Conservation (phyloP, 2,797 vertebrate species). For the Anguilla marmorata region DNA sequence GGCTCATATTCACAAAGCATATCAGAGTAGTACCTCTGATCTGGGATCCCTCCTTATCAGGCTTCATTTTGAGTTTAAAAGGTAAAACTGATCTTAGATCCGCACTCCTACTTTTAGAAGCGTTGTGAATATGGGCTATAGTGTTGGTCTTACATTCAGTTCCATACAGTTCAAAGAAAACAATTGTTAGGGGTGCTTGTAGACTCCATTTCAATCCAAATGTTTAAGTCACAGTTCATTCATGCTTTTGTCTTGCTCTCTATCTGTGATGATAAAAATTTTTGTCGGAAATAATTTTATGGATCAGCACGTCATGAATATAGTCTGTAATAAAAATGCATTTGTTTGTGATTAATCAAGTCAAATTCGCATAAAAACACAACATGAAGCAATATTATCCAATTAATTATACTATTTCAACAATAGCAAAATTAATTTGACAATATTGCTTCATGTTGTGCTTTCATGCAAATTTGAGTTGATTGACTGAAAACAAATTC, state of each 20-base stretch:
- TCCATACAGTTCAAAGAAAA: not conserved
- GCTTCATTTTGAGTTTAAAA: too few species aligned
- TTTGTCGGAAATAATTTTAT: not conserved
- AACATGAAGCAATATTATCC: not conserved
- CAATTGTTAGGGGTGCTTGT: not conserved
- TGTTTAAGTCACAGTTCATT: not conserved
- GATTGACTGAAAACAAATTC: too few species aligned
- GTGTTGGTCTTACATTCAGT: constrained; percentile 9
- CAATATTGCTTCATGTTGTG: too few species aligned
- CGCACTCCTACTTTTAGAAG: too few species aligned
- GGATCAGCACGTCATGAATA: not conserved
- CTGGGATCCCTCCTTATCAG: too few species aligned
- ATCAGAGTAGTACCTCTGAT: too few species aligned
- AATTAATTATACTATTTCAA: not conserved
- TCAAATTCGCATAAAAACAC: not conserved
- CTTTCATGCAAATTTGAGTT: too few species aligned
- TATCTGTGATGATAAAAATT: not conserved
- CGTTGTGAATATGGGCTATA: too few species aligned
- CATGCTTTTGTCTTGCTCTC: not conserved
- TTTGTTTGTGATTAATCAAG: not conserved
- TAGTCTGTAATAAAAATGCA: not conserved
- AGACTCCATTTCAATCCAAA: not conserved
- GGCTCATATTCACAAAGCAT: not conserved
- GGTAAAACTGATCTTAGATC: too few species aligned
- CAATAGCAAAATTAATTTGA: too few species aligned